These are phyloP conservation scores for Drosophila tropicalis DNA, from an alignment of 1,140 invertebrate species.

Conservation along the genomic window DNA sequence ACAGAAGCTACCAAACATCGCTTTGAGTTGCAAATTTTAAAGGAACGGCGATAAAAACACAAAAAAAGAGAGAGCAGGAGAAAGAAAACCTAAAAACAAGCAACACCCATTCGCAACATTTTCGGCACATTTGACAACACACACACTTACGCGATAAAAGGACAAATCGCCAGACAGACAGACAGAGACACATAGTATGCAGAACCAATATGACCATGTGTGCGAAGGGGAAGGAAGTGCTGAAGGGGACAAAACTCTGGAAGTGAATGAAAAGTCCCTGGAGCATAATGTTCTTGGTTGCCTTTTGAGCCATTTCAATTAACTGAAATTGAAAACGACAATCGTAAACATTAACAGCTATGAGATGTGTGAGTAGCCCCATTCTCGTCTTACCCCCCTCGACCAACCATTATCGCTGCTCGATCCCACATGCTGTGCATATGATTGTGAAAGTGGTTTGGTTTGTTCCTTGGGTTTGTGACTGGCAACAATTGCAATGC, in stretches of 20 bases:
- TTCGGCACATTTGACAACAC: constrained; percentile 22
- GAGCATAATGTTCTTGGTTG: constrained; percentile 33
- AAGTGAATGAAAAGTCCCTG: constrained; percentile 17
- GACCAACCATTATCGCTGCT: not conserved
- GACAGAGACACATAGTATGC: not conserved
- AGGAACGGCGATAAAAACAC: constrained; percentile 13
- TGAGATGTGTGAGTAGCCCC: constrained; percentile 21
- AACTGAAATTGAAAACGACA: constrained; percentile 77
- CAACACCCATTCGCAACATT: constrained; percentile 25
- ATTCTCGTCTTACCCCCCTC: constrained; percentile 4
- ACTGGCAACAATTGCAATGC: constrained; percentile 55
- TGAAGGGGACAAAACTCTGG: not conserved
- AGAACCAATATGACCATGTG: too few relatives aligned
- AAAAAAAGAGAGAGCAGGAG: constrained; percentile 16
- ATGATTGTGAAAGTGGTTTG: constrained; percentile 17
- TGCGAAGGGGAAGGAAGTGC: constrained; percentile 3
- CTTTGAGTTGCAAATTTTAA: constrained; percentile 50
- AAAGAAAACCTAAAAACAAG: not conserved
- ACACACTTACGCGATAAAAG: not conserved
- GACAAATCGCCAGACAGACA: not conserved
- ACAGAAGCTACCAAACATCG: constrained; percentile 29
- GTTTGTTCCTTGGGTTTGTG: not conserved
- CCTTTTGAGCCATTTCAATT: constrained; percentile 66
- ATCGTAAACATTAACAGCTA: constrained; percentile 74
- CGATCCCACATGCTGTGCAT: not conserved